A percentile compares a stretch with the other conserved stretches of the same genome.
These are phyloP conservation scores for Metalampra italica DNA, from an alignment of 2,888 invertebrate species.

Conservation along the genomic window DNA sequence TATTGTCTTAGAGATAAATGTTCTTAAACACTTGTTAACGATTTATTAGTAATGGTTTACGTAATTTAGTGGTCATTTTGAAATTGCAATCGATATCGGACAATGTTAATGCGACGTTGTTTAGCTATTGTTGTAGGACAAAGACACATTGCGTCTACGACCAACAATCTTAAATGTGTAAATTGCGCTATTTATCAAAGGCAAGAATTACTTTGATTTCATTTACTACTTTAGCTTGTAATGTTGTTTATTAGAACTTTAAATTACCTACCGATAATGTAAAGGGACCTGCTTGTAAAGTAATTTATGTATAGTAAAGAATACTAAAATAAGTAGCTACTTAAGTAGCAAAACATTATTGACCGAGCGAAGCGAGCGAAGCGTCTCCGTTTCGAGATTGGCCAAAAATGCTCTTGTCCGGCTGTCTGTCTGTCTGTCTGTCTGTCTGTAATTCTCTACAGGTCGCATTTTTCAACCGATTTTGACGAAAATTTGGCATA, in stretches of 20 bases:
- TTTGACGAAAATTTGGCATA: no score
- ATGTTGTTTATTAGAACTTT: conserved; percentile 6
- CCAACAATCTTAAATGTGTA: conserved; percentile 61
- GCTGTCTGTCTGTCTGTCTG: no score
- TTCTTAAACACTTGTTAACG: conserved; percentile 63
- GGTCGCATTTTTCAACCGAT: no score
- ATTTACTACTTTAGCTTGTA: conserved; percentile 28
- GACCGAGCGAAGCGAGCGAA: no score
- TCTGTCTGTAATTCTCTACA: no score
- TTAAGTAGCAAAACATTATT: no score
- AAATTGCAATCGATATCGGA: conserved; percentile 64
- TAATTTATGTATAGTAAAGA: background rate
- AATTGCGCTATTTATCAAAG: conserved; percentile 63
- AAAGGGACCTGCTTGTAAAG: background rate
- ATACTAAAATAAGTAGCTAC: no score
- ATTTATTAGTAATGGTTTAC: conserved; percentile 66
- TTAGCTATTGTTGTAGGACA: conserved; percentile 66
- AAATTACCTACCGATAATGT: background rate
- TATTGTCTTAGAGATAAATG: conserved; percentile 51
- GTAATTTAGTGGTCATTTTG: conserved; percentile 68
- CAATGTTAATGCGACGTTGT: conserved; percentile 35
- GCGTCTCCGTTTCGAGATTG: no score
- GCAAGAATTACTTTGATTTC: conserved; percentile 50
- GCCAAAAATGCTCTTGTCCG: no score
- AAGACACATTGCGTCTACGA: conserved; percentile 61